phyloP scores from a whole-genome alignment of 2,888 invertebrate genomes.

The Tineola bisselliella region DNA sequence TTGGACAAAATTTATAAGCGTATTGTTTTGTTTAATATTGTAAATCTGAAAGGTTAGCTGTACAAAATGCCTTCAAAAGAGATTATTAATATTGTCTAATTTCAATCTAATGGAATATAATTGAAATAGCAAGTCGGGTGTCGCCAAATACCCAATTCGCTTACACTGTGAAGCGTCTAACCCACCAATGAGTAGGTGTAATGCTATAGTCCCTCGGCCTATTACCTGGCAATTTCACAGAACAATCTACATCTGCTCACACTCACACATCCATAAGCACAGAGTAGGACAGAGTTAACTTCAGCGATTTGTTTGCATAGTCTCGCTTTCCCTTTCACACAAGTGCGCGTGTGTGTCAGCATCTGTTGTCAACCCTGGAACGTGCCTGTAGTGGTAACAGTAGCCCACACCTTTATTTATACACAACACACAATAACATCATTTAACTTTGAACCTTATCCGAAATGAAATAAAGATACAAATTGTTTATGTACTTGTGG shows the following conservation, averaged over 20 bases:
- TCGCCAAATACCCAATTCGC: conserved; percentile 53
- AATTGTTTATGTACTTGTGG: not conserved
- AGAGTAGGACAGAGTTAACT: conserved; percentile 55
- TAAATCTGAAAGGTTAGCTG: too few relatives aligned
- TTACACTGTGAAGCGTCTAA: conserved; percentile 54
- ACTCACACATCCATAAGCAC: conserved; percentile 35
- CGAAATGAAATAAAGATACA: not conserved
- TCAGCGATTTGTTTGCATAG: conserved; percentile 64
- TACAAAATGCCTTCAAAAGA: too few relatives aligned
- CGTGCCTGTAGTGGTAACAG: conserved; percentile 34
- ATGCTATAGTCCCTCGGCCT: conserved; percentile 62
- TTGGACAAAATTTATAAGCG: too few relatives aligned
- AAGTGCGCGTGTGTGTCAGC: conserved; percentile 30
- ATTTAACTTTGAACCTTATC: not conserved
- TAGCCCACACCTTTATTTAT: not conserved
- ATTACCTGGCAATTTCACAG: conserved; percentile 69
- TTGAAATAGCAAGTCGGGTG: conserved; percentile 24
- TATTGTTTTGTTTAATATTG: too few relatives aligned
- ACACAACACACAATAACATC: not conserved
- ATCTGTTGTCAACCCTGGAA: conserved; percentile 29
- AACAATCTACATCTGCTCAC: conserved; percentile 61
- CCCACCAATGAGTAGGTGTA: conserved; percentile 63
- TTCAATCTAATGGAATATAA: not conserved
- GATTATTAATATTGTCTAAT: not conserved
- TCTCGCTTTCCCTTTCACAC: conserved; percentile 64